Evolutionary conservation across 2,113 vertebrate genomes (phyloP), one percentile per base, ranked within the genome.

Genomic region (Phrynocephalus versicolor): DNA sequence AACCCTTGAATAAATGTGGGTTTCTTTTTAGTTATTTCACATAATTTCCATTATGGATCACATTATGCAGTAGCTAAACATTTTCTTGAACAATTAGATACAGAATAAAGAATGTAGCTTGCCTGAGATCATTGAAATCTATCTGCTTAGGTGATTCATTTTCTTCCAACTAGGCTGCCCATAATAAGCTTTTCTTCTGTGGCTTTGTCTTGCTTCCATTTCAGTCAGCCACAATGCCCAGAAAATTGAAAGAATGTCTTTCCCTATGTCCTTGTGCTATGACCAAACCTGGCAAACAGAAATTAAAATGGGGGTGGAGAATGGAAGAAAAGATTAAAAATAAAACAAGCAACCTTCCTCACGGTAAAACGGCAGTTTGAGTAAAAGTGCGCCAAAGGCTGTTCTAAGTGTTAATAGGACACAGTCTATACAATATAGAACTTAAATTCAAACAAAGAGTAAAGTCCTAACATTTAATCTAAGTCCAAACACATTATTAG

Each of bases 141-240:
- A 95, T 95, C 94, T 95, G 94, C 94, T 95, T 95, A 94, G 95
- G 94, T 96, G 95, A 96, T 95, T 96, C 96, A 96, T 96, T 97
- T 96, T 97, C 94, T 94, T 93, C 94, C 93, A 95, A 96, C 95
- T 94, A 96, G 93, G 94, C 94, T 94, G 89, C 84, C 94, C 94
- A 96, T 95, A 97, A 96, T 96, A 96, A 95, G 95, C 96, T 96
- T 96, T 96, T 96, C 95, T 96, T 95, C 92, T 90, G 83, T 64
- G 94, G 90, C 95, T 94, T 96, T 96, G 95, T 96, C 95, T 95
- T 94, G 94, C 91, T 96, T 95, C 91, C 94, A 89, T 96, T 97
- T 96, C 95, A 96, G 93, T 93, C 89, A 27, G 91, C 91, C 93
- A 95, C 96, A 96, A 96, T 96, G 94, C 91, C 88, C 1, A 0